Evolutionary conservation across 2,888 invertebrate genomes (phyloP).

Genomic region (Cremastobaeus sp.): DNA sequence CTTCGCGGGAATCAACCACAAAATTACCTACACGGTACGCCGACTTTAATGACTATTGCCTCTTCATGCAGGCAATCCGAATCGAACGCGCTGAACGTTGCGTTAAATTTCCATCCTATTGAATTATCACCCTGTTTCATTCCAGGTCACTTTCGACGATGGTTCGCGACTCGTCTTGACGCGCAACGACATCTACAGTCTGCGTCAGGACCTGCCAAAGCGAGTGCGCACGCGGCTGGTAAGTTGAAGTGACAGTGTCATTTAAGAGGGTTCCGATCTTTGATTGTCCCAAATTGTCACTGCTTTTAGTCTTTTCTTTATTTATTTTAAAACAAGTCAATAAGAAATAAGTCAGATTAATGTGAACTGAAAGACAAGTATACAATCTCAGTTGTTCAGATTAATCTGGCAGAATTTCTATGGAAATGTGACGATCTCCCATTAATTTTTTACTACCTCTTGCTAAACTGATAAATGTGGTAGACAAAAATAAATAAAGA

Average conservation of each 20-base stretch:
- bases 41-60: background rate
- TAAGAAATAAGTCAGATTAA: no score
- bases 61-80: background rate
- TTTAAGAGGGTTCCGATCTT: no score
- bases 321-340: no score
- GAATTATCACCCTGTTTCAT: background rate
- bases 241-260: constrained; percentile 74
- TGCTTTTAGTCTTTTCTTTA: background rate
- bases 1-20: constrained; percentile 78
- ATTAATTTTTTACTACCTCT: no score
- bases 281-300: no score
- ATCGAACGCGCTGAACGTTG: background rate
- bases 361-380: no score
- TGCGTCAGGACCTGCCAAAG: constrained; percentile 81
- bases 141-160: constrained; percentile 79
- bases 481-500: no score
- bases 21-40: constrained; percentile 76
- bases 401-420: no score
- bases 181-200: constrained; percentile 80
- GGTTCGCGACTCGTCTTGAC: constrained; percentile 78
- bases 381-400: no score
- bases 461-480: no score
- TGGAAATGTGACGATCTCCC: no score
- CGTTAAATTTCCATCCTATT: background rate
- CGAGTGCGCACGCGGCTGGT: constrained; percentile 80